Base-by-base conservation (phyloP, 2,888 invertebrate species). In the Cremastinae sp. region DNA sequence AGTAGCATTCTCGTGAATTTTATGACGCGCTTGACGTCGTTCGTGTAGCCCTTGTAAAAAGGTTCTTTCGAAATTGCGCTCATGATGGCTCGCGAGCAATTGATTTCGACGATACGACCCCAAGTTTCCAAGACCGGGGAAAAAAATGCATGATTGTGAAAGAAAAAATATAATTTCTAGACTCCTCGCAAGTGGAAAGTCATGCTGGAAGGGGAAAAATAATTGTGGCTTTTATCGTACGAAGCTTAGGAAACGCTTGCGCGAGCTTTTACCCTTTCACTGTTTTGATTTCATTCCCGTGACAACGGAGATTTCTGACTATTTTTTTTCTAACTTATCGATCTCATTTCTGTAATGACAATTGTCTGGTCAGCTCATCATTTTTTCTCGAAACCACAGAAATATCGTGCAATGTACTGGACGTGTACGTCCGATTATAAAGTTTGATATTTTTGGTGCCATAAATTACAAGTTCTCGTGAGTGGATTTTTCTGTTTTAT, bases 1-100 rank as follows among this genome's bases (percentile, higher is more conserved):
- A 76, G 62, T 8, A 76, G 28, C 68, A 58, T 73, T 22, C 53
- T 41, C 0, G 64, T 64, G 18, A 62, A 71, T 3, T 62, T 43
- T 4, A 62, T n/a, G 5, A 43, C 16, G 2, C 20, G 37, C 12
- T 49, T 37, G 5, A 39, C 20, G 9, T 68, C 68, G n/a, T 2
- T 20, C 20, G 18, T 20, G n/a, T 58, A 49, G 49, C 39, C 16
- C 22, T 58, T 49, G 9, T 16, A 2, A 1, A 45, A 3, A 9
- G 4, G 49, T 7, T 58, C 7, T 3, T 41, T 12, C 41, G 10
- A 9, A 12, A 9, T 41, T 9, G 41, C 41, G 9, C 10, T 41
- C 41, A 41, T 41, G 41, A 41, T n/a, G 12, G 41, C 41, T 41
- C 41, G 10, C 41, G 41, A 41, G 41, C 41, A 9, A 41, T 12